These are phyloP conservation scores for Diplazon laetatorius DNA, from an alignment of 2,888 invertebrate species.

Conservation along the genomic window DNA sequence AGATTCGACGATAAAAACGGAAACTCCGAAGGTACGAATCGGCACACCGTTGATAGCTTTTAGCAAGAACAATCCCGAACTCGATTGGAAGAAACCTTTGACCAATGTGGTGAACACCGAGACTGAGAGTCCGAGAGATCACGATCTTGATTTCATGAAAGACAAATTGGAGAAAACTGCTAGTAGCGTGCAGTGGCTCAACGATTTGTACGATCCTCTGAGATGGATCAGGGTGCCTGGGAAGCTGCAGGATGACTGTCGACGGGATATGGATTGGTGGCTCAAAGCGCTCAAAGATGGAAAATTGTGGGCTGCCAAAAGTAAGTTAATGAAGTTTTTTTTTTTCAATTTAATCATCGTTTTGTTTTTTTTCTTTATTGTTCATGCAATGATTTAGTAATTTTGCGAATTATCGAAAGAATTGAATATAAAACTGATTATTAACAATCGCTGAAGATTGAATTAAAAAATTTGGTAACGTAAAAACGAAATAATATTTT, in stretches of 20 bases:
- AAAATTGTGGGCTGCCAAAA: slow-evolving; percentile 90
- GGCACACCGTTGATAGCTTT: slow-evolving; percentile 69
- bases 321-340: slow-evolving; percentile 84
- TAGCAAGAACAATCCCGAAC: slow-evolving; percentile 79
- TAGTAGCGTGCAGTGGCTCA: slow-evolving; percentile 86
- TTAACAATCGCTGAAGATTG: too few species aligned
- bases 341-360: background rate
- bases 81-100: slow-evolving; percentile 78
- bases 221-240: slow-evolving; percentile 85
- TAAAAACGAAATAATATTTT: too few species aligned
- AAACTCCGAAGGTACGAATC: slow-evolving; percentile 44
- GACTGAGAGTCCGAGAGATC: slow-evolving; percentile 66
- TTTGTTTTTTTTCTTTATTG: background rate
- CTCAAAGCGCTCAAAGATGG: slow-evolving; percentile 85
- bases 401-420: too few species aligned
- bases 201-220: slow-evolving; percentile 86
- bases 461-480: too few species aligned
- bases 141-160: slow-evolving; percentile 78
- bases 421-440: too few species aligned
- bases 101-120: slow-evolving; percentile 70
- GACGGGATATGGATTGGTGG: slow-evolving; percentile 84
- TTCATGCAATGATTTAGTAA: background rate
- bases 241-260: slow-evolving; percentile 85
- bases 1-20: slow-evolving; percentile 43
- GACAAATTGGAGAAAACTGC: slow-evolving; percentile 75